phyloP scores from a whole-genome alignment of 2,797 vertebrate species.

The Centroberyx gerrardi region DNA sequence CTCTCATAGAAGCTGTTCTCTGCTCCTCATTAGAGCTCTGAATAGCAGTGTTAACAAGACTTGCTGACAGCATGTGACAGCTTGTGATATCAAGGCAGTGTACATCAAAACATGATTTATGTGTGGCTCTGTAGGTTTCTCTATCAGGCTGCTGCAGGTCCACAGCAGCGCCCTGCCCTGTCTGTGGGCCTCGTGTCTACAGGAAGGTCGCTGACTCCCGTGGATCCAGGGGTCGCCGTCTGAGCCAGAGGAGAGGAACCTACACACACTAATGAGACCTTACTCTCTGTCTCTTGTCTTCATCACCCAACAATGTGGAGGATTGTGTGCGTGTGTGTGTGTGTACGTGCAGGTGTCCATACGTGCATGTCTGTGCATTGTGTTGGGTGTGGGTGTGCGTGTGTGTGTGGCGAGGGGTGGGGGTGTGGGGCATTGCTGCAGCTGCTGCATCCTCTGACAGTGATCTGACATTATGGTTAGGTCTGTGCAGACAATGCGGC shows the following conservation, averaged over 20 bases:
- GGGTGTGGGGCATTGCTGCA: slow-evolving; percentile 53
- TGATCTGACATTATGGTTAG: slow-evolving; percentile 67
- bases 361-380: slow-evolving; percentile 38
- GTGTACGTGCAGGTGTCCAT: background rate
- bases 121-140: slow-evolving; percentile 73
- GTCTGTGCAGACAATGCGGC: slow-evolving; percentile 75
- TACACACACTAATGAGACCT: slow-evolving; percentile 84
- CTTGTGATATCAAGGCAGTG: slow-evolving; percentile 77
- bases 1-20: slow-evolving; percentile 69
- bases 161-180: slow-evolving; percentile 58
- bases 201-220: slow-evolving; percentile 79
- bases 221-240: slow-evolving; percentile 76
- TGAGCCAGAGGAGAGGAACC: slow-evolving; percentile 67
- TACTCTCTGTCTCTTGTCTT: slow-evolving; percentile 65
- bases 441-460: slow-evolving; percentile 80
- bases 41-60: slow-evolving; percentile 81
- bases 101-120: slow-evolving; percentile 86
- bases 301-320: slow-evolving; percentile 66
- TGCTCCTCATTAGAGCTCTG: slow-evolving; percentile 78
- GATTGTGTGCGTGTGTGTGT: slow-evolving; percentile 41
- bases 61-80: slow-evolving; percentile 81
- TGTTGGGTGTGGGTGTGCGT: slow-evolving; percentile 33
- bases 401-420: slow-evolving; percentile 17
- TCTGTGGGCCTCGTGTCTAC: slow-evolving; percentile 72
- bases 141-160: slow-evolving; percentile 76